Conservation (phyloP, 2,797 vertebrate species). For the Sebastes taczanowskii region DNA sequence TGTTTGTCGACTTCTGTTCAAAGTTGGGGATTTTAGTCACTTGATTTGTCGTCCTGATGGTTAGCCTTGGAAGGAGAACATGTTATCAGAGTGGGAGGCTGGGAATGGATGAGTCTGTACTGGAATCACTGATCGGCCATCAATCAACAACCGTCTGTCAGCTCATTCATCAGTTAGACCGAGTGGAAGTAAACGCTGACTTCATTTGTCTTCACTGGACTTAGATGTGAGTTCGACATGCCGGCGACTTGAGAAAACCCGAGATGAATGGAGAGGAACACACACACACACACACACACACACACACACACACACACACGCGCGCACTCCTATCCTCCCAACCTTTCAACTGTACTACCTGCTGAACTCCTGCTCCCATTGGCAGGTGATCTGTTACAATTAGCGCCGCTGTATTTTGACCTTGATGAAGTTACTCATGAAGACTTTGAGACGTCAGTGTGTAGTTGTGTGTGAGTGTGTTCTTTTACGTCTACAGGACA, state of each 20-base stretch:
- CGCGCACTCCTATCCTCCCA: neutral
- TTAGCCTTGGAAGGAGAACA: neutral
- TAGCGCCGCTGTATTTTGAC: constrained; percentile 1
- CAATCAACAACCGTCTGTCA: constrained; percentile 25
- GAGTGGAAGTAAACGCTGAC: constrained; percentile 33
- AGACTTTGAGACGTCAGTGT: neutral
- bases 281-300: neutral
- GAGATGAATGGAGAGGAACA: constrained; percentile 10
- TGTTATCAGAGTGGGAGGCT: neutral
- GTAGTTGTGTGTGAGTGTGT: neutral
- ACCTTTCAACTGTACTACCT: neutral
- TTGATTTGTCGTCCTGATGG: neutral
- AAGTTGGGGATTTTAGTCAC: neutral
- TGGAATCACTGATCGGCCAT: constrained; percentile 32
- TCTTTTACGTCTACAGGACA: neutral
- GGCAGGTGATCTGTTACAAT: constrained; percentile 39
- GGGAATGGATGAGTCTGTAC: constrained; percentile 3
- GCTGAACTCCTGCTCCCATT: neutral
- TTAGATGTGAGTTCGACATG: constrained; percentile 5
- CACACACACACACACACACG: neutral
- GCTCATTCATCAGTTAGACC: constrained; percentile 29
- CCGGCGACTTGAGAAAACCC: neutral
- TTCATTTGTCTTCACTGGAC: constrained; percentile 47
- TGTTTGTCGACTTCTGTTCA: neutral
- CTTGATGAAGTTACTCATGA: constrained; percentile 13